Evolutionary conservation across 1,140 invertebrate species (phyloP).

Genomic region (Solenopsis fugax): DNA sequence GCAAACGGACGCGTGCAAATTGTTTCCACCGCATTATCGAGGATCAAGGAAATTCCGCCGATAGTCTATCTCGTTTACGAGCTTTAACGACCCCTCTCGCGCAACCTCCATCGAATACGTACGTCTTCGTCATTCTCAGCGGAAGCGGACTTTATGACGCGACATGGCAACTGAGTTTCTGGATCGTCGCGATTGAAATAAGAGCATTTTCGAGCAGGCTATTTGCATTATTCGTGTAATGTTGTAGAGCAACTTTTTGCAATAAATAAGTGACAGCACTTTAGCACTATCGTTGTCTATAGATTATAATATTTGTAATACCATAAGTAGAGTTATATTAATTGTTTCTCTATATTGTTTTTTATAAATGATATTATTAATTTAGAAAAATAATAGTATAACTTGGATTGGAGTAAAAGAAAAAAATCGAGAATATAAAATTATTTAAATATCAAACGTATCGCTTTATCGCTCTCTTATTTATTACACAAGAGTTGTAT

Average conservation of each 20-base stretch:
- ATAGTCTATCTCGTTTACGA: constrained; percentile 77
- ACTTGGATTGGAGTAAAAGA: background rate
- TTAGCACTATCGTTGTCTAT: background rate
- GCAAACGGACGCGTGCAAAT: constrained; percentile 74
- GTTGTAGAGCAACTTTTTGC: background rate
- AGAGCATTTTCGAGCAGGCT: constrained; percentile 38
- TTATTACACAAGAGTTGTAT: constrained; percentile 24
- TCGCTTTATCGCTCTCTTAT: background rate
- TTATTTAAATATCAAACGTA: background rate
- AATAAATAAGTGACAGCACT: background rate
- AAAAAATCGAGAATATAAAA: background rate
- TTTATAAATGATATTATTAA: background rate
- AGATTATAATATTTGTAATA: background rate
- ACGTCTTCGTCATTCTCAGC: constrained; percentile 60
- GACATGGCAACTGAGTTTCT: constrained; percentile 37
- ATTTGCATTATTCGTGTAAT: background rate
- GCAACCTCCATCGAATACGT: constrained; percentile 57
- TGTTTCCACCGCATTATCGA: constrained; percentile 77
- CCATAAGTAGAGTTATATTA: background rate
- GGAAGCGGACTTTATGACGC: constrained; percentile 59
- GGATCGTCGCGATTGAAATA: constrained; percentile 4
- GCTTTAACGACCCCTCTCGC: constrained; percentile 73
- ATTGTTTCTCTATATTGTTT: background rate
- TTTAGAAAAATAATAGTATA: background rate
- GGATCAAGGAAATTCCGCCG: constrained; percentile 78